Base-by-base conservation (phyloP, 92 coral and sea anemone species). In the Chrysogorgia sp. region DNA sequence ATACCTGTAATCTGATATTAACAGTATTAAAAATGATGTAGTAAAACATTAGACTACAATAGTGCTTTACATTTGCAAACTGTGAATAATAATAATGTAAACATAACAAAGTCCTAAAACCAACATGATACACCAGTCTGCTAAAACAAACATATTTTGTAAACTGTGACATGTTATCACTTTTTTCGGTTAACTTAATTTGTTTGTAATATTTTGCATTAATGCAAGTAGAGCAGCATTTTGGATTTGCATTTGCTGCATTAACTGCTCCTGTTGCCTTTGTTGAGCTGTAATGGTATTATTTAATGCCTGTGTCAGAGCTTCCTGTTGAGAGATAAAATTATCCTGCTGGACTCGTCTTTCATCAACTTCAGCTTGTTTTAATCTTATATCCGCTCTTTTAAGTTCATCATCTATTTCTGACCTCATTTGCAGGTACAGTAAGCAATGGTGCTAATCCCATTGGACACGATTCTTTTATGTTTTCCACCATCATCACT, bases 201-300 rank as follows among this genome's bases (percentile, higher is more conserved):
- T 65, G 31, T 76, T 76, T 17, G 82, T 41, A 63, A 59, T 59
- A 32, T 40, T 62, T 69, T 80, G 84, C 70, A 80, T 25, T 40
- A 80, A 45, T n/a, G 84, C 34, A 0, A 70, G 57, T 21, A 81
- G 63, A 63, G 86, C 86, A n/a, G 81, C 34, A 41, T 75, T 82
- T 34, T 82, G 86, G 19, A 75, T n/a, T 32, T 83, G 86, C 80
- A 82, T 71, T 49, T 82, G 86, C 25, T 82, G 80, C 74, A 21
- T 50, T 31, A 57, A 40, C 48, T 71, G 81, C 10, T 81, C 71
- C 68, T 71, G 85, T 57, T 81, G 85, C 31, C 64, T 57, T 61
- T 70, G 70, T 34, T 81, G 79, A 20, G 66, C 56, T n/a, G 66
- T 19, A 48, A 77, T 63, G 24, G 58, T 62, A 30, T 77, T 70